These are phyloP conservation scores for Osedax fenrisi DNA, from an alignment of 2,888 invertebrate species.

Conservation along the genomic window DNA sequence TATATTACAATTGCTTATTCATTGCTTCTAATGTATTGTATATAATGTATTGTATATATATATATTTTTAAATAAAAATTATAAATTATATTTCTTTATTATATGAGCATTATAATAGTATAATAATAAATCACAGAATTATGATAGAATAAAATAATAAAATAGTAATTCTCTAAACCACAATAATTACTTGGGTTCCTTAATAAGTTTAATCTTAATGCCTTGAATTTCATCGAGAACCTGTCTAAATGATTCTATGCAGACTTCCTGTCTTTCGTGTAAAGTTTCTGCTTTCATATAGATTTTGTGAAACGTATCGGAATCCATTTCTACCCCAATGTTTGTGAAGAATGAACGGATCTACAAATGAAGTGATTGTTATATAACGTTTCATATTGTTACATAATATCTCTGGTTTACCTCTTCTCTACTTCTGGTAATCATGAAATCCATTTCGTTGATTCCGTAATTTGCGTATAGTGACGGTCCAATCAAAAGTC, in stretches of 20 bases:
- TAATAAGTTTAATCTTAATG: constrained; percentile 9
- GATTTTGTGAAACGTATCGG: constrained; percentile 43
- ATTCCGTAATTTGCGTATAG: constrained; percentile 45
- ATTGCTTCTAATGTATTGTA: no score
- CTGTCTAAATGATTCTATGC: constrained; percentile 47
- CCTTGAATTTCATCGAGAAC: constrained; percentile 44
- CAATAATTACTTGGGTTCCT: no score
- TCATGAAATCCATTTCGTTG: constrained; percentile 45
- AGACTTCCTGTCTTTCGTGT: constrained; percentile 47
- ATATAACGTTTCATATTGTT: neutral
- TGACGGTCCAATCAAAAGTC: constrained; percentile 46
- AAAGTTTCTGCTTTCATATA: constrained; percentile 41
- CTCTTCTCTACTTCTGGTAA: constrained; percentile 44
- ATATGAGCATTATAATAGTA: no score
- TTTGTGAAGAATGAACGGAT: constrained; percentile 43
- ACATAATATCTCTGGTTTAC: no score
- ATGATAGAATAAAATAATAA: no score
- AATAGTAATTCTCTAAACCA: no score
- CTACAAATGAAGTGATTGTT: constrained; percentile 41
- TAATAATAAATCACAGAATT: no score
- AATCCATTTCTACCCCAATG: constrained; percentile 45
- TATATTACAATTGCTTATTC: no score
- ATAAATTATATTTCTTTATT: no score
- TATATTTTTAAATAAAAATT: no score
- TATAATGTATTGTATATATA: no score